Evolutionary conservation across 1,140 invertebrate species (phyloP).

Genomic region (Helicorthomorpha holstii): DNA sequence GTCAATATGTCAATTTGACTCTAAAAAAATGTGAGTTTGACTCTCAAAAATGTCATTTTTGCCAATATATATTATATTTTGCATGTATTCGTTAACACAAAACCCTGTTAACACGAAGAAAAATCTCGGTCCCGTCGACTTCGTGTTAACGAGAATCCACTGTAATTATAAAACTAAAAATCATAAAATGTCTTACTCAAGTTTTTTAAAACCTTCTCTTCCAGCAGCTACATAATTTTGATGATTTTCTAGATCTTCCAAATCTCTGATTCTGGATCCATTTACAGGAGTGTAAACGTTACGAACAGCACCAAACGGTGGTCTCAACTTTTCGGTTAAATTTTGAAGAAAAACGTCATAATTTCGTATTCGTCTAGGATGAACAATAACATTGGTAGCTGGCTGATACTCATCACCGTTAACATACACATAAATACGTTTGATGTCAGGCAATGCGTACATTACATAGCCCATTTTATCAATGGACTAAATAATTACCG

Average conservation of each 20-base stretch:
- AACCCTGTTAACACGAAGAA: too few species aligned
- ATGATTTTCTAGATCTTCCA: background rate
- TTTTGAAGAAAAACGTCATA: background rate
- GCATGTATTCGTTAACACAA: too few species aligned
- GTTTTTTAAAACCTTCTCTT: background rate
- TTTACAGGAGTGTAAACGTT: slow-evolving; percentile 3
- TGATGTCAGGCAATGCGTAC: slow-evolving; percentile 2
- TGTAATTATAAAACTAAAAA: too few species aligned
- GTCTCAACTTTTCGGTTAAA: background rate
- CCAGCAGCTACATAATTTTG: slow-evolving; percentile 5
- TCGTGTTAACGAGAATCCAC: too few species aligned
- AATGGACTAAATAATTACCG: too few species aligned
- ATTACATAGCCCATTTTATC: too few species aligned
- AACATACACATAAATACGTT: slow-evolving; percentile 1
- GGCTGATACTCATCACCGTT: background rate
- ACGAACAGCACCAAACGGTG: slow-evolving; percentile 3
- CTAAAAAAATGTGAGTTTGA: too few species aligned
- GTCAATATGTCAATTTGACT: too few species aligned
- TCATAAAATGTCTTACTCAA: background rate
- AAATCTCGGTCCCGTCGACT: too few species aligned
- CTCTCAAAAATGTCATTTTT: too few species aligned
- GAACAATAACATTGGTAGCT: background rate
- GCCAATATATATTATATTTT: too few species aligned
- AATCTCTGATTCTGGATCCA: background rate
- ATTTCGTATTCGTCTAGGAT: slow-evolving; percentile 1